Evolutionary conservation across 2,797 vertebrate genomes (phyloP).

Genomic region (Tragopan temminckii): DNA sequence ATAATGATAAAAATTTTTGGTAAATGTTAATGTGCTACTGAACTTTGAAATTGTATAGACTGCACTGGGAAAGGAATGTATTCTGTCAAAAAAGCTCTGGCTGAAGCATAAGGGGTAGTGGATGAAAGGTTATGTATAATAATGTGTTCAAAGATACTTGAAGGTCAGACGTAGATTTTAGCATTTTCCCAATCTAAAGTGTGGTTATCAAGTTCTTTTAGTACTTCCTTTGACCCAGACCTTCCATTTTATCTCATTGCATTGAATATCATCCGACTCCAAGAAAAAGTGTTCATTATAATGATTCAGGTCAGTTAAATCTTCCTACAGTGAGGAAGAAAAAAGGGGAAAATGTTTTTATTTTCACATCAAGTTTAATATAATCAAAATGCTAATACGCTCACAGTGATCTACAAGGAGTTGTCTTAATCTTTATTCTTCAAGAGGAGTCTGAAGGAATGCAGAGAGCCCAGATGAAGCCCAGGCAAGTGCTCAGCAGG

Average conservation of each 20-base stretch:
- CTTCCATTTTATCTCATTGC: neutral
- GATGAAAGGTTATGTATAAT: constrained; percentile 16
- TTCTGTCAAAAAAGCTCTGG: neutral
- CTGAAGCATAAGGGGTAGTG: constrained; percentile 8
- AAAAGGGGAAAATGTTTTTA: neutral
- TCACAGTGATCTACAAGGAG: neutral
- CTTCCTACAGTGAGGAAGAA: neutral
- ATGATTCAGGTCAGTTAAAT: neutral
- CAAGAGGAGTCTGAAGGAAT: neutral
- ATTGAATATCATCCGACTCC: neutral
- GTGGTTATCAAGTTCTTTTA: neutral
- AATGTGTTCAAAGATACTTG: constrained; percentile 21
- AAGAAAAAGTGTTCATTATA: neutral
- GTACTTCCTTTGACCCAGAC: neutral
- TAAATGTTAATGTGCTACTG: constrained; percentile 34
- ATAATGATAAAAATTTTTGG: constrained; percentile 1
- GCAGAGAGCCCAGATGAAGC: neutral
- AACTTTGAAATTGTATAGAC: constrained; percentile 17
- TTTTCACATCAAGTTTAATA: neutral
- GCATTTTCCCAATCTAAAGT: constrained; percentile 20
- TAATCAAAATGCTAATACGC: neutral
- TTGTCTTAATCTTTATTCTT: neutral
- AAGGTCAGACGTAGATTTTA: constrained; percentile 6
- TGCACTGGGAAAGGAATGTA: neutral
- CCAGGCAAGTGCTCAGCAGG: neutral